A percentile compares a stretch with the other conserved stretches of the same genome.
These are phyloP conservation scores for Pseudobourletiella spinata DNA, from an alignment of 1,140 invertebrate genomes.

Conservation along the genomic window DNA sequence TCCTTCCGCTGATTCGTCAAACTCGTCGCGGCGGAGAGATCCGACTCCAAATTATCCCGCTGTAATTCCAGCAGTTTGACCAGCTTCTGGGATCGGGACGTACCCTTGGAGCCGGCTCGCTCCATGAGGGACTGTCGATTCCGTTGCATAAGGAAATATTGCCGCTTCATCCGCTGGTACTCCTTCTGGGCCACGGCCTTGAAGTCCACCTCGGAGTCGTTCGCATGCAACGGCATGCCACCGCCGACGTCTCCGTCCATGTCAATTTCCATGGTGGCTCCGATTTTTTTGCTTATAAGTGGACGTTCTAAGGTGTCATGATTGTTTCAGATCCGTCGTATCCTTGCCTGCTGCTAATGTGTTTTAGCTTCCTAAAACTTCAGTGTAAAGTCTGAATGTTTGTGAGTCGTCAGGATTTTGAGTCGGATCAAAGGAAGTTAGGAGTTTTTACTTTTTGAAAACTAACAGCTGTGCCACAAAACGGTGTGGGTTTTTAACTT, in stretches of 20 bases:
- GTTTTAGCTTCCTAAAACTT: not conserved
- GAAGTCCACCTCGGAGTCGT: not conserved
- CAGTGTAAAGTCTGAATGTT: not conserved
- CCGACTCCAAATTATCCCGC: conserved; percentile 6
- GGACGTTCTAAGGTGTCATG: not conserved
- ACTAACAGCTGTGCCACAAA: no score
- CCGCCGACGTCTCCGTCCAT: not conserved
- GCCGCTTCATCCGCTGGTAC: not conserved
- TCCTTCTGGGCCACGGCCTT: not conserved
- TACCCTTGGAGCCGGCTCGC: not conserved
- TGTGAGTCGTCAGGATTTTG: not conserved
- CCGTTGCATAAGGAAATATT: conserved; percentile 5
- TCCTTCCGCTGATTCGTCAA: not conserved
- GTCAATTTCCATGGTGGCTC: not conserved
- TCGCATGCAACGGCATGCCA: not conserved
- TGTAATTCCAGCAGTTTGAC: conserved; percentile 1
- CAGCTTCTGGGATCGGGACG: not conserved
- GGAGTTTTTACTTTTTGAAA: no score
- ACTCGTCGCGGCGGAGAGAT: not conserved
- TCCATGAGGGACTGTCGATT: conserved; percentile 4
- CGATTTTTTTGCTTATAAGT: not conserved
- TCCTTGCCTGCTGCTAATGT: not conserved
- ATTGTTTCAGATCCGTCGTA: no score
- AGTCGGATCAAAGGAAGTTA: no score
- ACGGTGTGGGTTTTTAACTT: no score